Evolutionary conservation across 2,113 vertebrate genomes (phyloP).

Genomic region (Notechis scutatus): DNA sequence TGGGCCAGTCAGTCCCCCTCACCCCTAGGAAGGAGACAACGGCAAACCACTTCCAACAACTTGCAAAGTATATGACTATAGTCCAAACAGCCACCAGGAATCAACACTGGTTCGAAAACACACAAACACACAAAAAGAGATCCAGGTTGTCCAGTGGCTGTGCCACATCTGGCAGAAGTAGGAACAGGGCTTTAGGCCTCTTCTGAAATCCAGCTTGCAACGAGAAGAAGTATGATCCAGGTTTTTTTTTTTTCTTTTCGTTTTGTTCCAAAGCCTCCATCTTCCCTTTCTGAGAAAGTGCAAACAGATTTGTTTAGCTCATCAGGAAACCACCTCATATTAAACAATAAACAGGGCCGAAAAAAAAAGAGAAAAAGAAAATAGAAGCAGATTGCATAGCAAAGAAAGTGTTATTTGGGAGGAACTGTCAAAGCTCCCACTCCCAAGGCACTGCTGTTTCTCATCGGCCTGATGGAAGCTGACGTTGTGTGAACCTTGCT

Average conservation of each 20-base stretch:
- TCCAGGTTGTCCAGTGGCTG: background rate
- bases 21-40: background rate
- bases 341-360: background rate
- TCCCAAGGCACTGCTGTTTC: conserved; percentile 57
- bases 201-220: background rate
- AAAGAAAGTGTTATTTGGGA: conserved; percentile 43
- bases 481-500: conserved; percentile 62
- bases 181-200: background rate
- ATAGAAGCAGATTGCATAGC: conserved; percentile 17
- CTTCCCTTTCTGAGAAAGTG: background rate
- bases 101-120: background rate
- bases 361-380: background rate
- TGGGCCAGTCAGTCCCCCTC: background rate
- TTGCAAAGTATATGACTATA: background rate
- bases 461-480: conserved; percentile 59
- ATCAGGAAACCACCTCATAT: background rate
- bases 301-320: background rate
- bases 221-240: background rate
- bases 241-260: background rate
- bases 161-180: background rate
- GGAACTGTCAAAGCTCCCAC: conserved; percentile 53
- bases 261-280: background rate
- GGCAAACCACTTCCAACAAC: background rate
- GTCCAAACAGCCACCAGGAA: background rate
- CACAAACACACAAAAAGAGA: background rate